These are phyloP conservation scores for Lycocerus yunnanus DNA, from an alignment of 2,888 invertebrate genomes.

Conservation along the genomic window DNA sequence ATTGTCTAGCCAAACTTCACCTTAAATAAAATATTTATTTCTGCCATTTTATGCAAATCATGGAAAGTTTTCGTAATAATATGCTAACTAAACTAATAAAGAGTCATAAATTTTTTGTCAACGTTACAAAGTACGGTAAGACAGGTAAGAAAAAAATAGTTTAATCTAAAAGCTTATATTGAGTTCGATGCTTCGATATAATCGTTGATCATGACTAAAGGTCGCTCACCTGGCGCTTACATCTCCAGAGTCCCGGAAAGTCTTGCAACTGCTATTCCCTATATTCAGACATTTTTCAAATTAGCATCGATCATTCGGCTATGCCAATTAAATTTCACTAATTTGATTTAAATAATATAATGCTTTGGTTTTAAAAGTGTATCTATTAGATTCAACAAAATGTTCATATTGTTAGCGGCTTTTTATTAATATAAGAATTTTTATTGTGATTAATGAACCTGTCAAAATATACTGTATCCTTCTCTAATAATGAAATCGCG, in stretches of 20 bases:
- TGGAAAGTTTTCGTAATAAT: background rate
- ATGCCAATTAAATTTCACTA: background rate
- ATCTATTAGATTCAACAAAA: background rate
- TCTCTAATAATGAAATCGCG: background rate
- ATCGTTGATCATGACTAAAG: background rate
- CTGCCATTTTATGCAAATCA: background rate
- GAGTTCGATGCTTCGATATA: background rate
- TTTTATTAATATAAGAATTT: background rate
- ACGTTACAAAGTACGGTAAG: background rate
- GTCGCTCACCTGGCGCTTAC: conserved; percentile 27
- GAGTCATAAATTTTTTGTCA: background rate
- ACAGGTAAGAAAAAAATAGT: background rate
- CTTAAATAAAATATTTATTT: background rate
- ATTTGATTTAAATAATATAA: background rate
- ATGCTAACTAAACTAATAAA: background rate
- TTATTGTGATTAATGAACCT: background rate
- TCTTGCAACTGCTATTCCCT: conserved; percentile 8
- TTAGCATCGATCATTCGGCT: conserved; percentile 11
- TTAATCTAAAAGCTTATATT: background rate
- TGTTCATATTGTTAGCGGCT: background rate
- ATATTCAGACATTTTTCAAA: conserved; percentile 12
- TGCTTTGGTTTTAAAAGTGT: background rate
- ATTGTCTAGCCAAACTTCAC: background rate
- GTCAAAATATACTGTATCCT: background rate
- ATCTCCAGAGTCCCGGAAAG: conserved; percentile 26